Base-by-base conservation (phyloP, 1,140 invertebrate species). In the Pantala flavescens region DNA sequence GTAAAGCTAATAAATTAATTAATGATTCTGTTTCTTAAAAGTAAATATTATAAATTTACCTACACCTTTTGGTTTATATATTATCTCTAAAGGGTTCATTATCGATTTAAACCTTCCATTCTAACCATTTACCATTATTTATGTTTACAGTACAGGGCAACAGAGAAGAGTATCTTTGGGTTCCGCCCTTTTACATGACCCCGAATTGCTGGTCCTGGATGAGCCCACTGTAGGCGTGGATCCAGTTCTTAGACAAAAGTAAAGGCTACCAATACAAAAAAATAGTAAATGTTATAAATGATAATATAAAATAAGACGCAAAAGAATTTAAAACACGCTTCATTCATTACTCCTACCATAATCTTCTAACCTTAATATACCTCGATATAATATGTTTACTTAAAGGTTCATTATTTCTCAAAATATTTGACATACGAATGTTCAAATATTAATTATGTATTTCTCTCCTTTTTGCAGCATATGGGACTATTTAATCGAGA, bases 191-290 rank as follows among this genome's bases (percentile, higher is more conserved):
- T 77, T 88, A 12, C 84, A 87, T 71, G 81, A 85, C 73, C 86
- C 86, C 7, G 81, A 84, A 75, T 77, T 87, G 0, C 76, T 87
- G 1, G 84, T 88, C 49, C 79, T 87, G 21, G 87, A 87, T 79
- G 86, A 87, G 77, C 87, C 87, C 0, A 87, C 86, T 11, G 86
- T 87, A 5, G 86, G 86, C 19, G 85, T 87, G 0, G 86, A 87
- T 79, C 86, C 86, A 7, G 75, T 87, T 7, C 80, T 87, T 0
- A 81, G 86, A 77, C 81, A 84, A 43, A 87, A 78, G 86, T 86
- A 7, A 76, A 84, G 73, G 43, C 55, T 49, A 16, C 10, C 9
- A 49, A 49, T 49, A 49, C 16, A 49, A 49, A 49, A 11, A 49
- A 49, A 49, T 49, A 16, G 16, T 11, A 49, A 11, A 49, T 9